A percentile compares a stretch with the other conserved stretches of the same genome.
These are phyloP conservation scores for Cryptus viduatorius DNA, from an alignment of 2,888 invertebrate species.

Conservation along the genomic window DNA sequence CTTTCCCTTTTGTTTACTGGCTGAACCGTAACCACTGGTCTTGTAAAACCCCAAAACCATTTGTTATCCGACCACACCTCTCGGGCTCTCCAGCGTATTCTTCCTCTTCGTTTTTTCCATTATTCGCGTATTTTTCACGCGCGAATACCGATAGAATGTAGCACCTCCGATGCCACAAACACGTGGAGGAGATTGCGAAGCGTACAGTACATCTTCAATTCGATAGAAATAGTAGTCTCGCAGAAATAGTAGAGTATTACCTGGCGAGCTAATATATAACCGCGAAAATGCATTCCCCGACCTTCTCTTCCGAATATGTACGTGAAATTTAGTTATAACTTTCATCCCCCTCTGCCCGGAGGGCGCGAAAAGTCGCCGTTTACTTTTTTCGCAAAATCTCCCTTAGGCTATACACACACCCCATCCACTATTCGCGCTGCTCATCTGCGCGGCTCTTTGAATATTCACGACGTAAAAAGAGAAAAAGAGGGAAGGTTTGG, in stretches of 20 bases:
- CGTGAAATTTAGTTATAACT: slow-evolving; percentile 56
- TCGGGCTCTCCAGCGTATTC: neutral
- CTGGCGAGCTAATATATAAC: neutral
- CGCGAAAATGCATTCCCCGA: neutral
- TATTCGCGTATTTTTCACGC: slow-evolving; percentile 45
- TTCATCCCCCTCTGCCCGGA: neutral
- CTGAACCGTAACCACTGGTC: slow-evolving; percentile 21
- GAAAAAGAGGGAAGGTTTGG: slow-evolving; percentile 37
- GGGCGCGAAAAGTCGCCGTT: slow-evolving; percentile 52
- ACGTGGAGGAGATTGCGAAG: slow-evolving; percentile 8
- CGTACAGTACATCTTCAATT: slow-evolving; percentile 41
- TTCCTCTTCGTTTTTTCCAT: slow-evolving; percentile 17
- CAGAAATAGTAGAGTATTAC: neutral
- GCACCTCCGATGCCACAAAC: slow-evolving; percentile 15
- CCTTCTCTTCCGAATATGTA: slow-evolving; percentile 33
- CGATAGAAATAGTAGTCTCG: slow-evolving; percentile 35
- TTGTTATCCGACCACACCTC: slow-evolving; percentile 52
- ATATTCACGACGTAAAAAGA: slow-evolving; percentile 58
- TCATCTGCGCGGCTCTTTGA: slow-evolving; percentile 43
- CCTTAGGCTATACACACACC: slow-evolving; percentile 16
- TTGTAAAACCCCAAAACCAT: slow-evolving; percentile 51
- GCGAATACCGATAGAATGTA: slow-evolving; percentile 27
- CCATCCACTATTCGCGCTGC: slow-evolving; percentile 16
- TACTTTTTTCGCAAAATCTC: slow-evolving; percentile 37
- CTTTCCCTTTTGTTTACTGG: slow-evolving; percentile 41